Evolutionary conservation across 2,797 vertebrate species (phyloP), one percentile per base, ranked within the genome.

Genomic region (Enteromius treurensis): DNA sequence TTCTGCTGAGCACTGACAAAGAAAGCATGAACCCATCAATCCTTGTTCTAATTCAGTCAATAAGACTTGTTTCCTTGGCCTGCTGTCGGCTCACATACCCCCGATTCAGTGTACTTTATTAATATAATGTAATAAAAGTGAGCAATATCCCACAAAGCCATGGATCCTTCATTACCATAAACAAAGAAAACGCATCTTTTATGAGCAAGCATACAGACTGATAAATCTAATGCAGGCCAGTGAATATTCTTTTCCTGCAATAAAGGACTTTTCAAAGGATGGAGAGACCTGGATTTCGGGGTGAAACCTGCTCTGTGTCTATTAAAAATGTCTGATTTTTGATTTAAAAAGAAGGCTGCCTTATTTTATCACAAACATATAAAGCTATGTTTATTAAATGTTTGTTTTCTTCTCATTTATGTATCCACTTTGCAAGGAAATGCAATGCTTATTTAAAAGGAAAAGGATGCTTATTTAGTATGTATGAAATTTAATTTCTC

Each of bases 1-100:
- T 76, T 80, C 77, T 80, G 83, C 83, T 53, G 83, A 84, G 70
- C 70, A 58, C 70, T 67, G 68, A 71, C 53, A 11, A 65, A 84
- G 34, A 80, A 58, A 73, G 19, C 21, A 34, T 74, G 40, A 76
- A 84, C 83, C 49, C 70, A 84, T 84, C 78, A 76, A 80, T 84
- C 49, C 70, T 45, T 58, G 60, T 6, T 80, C 70, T 79, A 80
- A 80, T 79, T 75, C 40, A 49, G 83, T 84, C 83, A 80, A 80
- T 84, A 80, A 80, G 73, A 84, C 23, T 21, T 7, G 3, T 55
- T 80, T 42, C 47, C 77, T 75, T 34, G 47, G 77, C 47, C 51
- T 4, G 13, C 37, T 65, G 32, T 79, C 23, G 37, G 47, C 32
- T 74, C 58, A 79, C 51, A 80, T 42, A 53, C 45, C 23, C 70